phyloP scores from a whole-genome alignment of 1,140 invertebrate species.

The Drosophila mojavensis region DNA sequence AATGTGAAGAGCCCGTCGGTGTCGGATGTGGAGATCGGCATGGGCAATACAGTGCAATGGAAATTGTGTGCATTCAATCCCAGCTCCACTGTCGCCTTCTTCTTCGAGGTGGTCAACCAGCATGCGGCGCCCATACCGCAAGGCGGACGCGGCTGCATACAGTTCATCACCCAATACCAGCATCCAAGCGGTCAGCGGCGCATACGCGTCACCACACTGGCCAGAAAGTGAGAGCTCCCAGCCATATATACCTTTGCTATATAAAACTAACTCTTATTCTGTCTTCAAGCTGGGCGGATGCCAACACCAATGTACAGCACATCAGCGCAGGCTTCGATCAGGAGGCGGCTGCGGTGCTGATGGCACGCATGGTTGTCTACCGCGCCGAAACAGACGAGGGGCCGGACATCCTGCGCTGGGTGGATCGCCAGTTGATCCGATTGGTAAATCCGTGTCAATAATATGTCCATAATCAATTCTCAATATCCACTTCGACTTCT shows the following conservation, averaged over 20 bases:
- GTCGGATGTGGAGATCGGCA: conserved; percentile 98
- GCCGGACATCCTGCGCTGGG: conserved; percentile 98
- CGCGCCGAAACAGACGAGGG: conserved; percentile 98
- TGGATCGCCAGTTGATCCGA: conserved; percentile 98
- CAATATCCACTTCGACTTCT: neutral
- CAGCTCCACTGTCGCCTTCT: conserved; percentile 95
- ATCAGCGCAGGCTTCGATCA: conserved; percentile 98
- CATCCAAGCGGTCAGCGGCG: conserved; percentile 98
- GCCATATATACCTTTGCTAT: too few species aligned
- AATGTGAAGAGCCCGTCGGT: conserved; percentile 95
- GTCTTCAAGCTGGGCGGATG: conserved; percentile 91
- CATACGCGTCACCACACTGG: conserved; percentile 98
- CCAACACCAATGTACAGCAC: conserved; percentile 91
- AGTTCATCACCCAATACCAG: conserved; percentile 99
- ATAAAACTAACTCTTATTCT: neutral
- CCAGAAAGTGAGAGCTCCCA: conserved; percentile 91
- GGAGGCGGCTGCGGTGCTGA: conserved; percentile 97
- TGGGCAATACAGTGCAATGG: conserved; percentile 99
- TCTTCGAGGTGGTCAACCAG: conserved; percentile 99
- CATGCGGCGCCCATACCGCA: conserved; percentile 97
- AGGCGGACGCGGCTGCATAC: conserved; percentile 97
- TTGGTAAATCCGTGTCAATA: conserved; percentile 87
- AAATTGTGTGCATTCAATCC: conserved; percentile 98
- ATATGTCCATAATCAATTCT: neutral
- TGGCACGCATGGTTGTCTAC: conserved; percentile 98